phyloP scores from a whole-genome alignment of 37 sponge, comb jelly and placozoan genomes.

The Cladorhizidae sp. region DNA sequence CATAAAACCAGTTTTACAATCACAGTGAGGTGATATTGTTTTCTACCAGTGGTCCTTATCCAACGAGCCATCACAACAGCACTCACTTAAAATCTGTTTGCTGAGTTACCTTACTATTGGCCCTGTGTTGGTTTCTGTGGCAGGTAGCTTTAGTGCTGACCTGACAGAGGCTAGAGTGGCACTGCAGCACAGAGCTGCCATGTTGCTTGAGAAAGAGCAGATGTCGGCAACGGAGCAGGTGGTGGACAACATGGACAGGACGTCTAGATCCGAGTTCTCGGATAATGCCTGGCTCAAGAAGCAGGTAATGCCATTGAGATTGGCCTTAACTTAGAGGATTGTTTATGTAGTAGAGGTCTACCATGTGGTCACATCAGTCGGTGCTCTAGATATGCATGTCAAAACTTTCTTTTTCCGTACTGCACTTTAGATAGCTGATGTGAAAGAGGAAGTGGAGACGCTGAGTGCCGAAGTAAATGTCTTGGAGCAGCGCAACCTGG shows the following conservation, averaged over 20 bases:
- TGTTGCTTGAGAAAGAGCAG: constrained; percentile 7
- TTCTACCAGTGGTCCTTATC: too few species aligned
- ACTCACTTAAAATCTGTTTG: too few species aligned
- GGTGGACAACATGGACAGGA: constrained; percentile 23
- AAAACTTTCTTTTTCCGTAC: not conserved
- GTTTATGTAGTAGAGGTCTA: not conserved
- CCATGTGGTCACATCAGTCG: not conserved
- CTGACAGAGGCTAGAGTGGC: not conserved
- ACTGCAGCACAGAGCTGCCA: constrained; percentile 1
- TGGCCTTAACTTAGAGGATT: too few species aligned
- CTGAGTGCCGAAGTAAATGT: constrained; percentile 24
- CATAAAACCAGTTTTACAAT: too few species aligned
- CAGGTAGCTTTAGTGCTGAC: not conserved
- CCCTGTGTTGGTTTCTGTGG: not conserved
- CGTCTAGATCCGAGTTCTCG: constrained; percentile 30
- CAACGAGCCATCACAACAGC: too few species aligned
- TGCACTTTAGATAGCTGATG: constrained; percentile 29
- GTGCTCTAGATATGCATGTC: not conserved
- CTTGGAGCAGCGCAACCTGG: constrained; percentile 59
- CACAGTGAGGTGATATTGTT: too few species aligned
- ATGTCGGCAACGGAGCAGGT: constrained; percentile 14
- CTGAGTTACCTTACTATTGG: too few species aligned
- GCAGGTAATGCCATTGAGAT: too few species aligned
- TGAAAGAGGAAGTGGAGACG: constrained; percentile 1
- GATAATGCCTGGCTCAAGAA: constrained; percentile 68